A percentile compares a stretch with the other conserved stretches of the same genome.
These are phyloP conservation scores for Botrylloides violaceus DNA, from an alignment of 23 tunicate genomes.

Conservation along the genomic window DNA sequence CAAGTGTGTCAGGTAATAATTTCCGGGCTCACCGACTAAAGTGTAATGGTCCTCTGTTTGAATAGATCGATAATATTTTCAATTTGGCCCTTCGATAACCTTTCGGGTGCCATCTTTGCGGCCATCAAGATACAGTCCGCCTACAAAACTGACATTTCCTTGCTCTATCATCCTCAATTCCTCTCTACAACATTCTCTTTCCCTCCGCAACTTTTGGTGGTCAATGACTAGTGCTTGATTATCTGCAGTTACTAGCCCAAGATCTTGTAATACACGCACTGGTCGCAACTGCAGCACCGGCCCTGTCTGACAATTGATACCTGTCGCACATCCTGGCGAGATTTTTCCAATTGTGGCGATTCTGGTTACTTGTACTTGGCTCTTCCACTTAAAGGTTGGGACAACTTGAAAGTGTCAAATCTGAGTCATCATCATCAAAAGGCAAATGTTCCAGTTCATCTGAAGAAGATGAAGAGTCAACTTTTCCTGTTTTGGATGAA, in stretches of 20 bases:
- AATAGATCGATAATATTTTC: neutral
- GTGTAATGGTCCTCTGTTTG: slow-evolving; percentile 2
- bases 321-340: slow-evolving; percentile 23
- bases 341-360: slow-evolving; percentile 1
- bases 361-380: neutral
- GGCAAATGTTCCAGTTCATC: too few species aligned
- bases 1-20: slow-evolving; percentile 19
- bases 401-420: slow-evolving; percentile 17
- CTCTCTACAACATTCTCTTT: neutral
- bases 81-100: neutral
- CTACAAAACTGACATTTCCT: slow-evolving; percentile 7
- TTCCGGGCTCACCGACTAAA: slow-evolving; percentile 16
- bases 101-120: slow-evolving; percentile 25
- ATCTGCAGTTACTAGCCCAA: neutral
- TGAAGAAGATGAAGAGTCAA: too few species aligned
- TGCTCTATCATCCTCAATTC: neutral
- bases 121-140: slow-evolving; percentile 11
- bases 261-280: neutral
- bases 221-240: neutral
- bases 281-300: slow-evolving; percentile 30
- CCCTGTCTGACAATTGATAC: slow-evolving; percentile 16
- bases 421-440: too few species aligned
- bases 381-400: slow-evolving; percentile 18
- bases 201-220: slow-evolving; percentile 16
- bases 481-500: too few species aligned